Base-by-base conservation (phyloP, 2,888 invertebrate species). In the Acanthopleura granulata region DNA sequence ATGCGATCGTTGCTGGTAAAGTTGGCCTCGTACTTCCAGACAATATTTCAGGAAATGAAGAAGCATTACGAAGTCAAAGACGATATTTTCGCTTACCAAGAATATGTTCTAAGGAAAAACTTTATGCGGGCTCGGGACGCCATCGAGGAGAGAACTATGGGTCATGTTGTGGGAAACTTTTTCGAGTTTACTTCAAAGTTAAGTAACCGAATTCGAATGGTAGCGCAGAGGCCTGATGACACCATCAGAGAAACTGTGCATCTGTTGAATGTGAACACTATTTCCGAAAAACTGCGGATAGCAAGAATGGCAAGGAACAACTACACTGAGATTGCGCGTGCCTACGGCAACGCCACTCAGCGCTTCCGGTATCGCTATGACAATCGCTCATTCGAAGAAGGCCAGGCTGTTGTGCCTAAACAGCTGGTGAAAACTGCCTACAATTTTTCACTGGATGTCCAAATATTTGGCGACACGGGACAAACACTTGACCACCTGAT, bases 71-170 rank as follows among this genome's bases (percentile, higher is more conserved):
- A 73, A 12, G 73, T 49, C 18, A 85, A 85, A 76, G 78, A 74
- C 22, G 69, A 72, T 16, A 72, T 84, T 18, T 84, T 79, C 72
- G 73, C 76, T 14, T 86, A 80, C 75, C 87, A 87, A 76, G 79
- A 77, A 49, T 85, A 83, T 72, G 76, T 82, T 18, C 70, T 85
- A 0, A 74, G 79, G 62, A 85, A 83, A 69, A 87, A 87, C 72
- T 87, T 87, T 74, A 77, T 85, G 30, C 74, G 84, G 22, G 83
- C 76, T 0, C 75, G 85, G 0, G 83, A 85, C 30, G 86, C 86
- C 0, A 86, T 86, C 85, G 86, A 87, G 62, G 87, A 85, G 74
- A 76, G 84, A 71, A 84, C 83, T 12, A 75, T 86, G 66, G 66
- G 66, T 27, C 66, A 66, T 27, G 66, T 66, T 22, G 29, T 27